These are phyloP conservation scores for Cladopsammia gracilis DNA, from an alignment of 64 coral and sea anemone species.

Conservation along the genomic window DNA sequence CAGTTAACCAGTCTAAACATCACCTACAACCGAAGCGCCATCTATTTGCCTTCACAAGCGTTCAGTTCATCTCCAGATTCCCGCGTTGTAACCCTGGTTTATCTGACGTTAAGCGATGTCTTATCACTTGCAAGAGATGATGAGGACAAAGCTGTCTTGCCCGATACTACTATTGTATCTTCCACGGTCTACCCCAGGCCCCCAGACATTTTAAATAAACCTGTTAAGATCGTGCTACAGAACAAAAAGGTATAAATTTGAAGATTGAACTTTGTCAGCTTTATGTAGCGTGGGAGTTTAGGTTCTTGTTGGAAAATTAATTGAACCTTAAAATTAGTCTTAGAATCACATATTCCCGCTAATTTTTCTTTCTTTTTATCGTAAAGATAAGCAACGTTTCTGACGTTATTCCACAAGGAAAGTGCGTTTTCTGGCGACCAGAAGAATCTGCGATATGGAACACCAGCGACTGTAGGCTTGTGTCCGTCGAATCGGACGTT, in stretches of 20 bases:
- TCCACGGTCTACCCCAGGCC: slow-evolving; percentile 11
- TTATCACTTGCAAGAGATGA: neutral
- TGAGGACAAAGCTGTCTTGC: neutral
- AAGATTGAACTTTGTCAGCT: too few species aligned
- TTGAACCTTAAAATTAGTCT: too few species aligned
- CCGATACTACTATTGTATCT: neutral
- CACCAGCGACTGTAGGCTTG: slow-evolving; percentile 67
- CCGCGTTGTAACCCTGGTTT: neutral
- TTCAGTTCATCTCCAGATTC: slow-evolving; percentile 14
- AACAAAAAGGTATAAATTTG: neutral
- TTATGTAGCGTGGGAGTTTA: too few species aligned
- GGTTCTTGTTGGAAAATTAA: too few species aligned
- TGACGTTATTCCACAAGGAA: neutral
- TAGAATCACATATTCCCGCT: too few species aligned
- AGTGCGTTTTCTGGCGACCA: slow-evolving; percentile 69
- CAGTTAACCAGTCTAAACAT: neutral
- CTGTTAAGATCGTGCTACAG: neutral
- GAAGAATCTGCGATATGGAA: neutral
- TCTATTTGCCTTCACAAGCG: neutral
- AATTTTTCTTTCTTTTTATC: too few species aligned
- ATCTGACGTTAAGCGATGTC: slow-evolving; percentile 14
- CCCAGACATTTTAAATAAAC: neutral
- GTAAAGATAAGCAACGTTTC: too few species aligned
- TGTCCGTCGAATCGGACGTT: slow-evolving; percentile 29
- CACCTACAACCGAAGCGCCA: neutral